phyloP scores from a whole-genome alignment of 2,113 vertebrate species.

The Hippocampus comes region DNA sequence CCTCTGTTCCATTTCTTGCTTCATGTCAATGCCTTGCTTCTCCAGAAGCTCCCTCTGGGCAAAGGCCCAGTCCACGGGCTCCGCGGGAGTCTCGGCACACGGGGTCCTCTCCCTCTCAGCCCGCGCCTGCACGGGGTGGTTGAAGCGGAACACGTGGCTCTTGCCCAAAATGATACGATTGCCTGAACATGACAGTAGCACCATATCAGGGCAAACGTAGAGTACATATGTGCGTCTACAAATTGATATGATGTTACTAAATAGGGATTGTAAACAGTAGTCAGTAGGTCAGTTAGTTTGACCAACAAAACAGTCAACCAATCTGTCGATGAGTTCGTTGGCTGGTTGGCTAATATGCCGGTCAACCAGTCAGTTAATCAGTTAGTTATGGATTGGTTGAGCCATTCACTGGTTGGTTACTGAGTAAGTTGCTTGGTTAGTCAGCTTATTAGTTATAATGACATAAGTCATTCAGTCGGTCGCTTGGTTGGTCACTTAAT shows the following conservation, averaged over 20 bases:
- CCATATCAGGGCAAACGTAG: neutral
- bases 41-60: constrained; percentile 94
- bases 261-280: neutral
- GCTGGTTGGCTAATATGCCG: no score
- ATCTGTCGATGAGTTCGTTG: no score
- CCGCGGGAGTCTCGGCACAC: constrained; percentile 82
- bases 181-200: constrained; percentile 66
- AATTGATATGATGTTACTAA: neutral
- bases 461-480: no score
- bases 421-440: neutral
- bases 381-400: no score
- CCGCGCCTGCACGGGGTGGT: constrained; percentile 92
- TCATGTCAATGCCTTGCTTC: constrained; percentile 98
- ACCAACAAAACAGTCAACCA: no score
- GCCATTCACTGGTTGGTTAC: no score
- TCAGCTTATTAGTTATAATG: no score
- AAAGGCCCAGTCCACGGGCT: constrained; percentile 95
- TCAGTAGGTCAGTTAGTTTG: no score
- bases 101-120: constrained; percentile 90
- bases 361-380: neutral
- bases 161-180: constrained; percentile 98
- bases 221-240: neutral
- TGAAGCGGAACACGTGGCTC: constrained; percentile 98
- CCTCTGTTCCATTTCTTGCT: constrained; percentile 98
- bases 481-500: no score